A percentile compares a stretch with the other conserved stretches of the same genome.
Evolutionary conservation across 2,797 vertebrate genomes (phyloP).

Genomic region (Neoniphon sammara): DNA sequence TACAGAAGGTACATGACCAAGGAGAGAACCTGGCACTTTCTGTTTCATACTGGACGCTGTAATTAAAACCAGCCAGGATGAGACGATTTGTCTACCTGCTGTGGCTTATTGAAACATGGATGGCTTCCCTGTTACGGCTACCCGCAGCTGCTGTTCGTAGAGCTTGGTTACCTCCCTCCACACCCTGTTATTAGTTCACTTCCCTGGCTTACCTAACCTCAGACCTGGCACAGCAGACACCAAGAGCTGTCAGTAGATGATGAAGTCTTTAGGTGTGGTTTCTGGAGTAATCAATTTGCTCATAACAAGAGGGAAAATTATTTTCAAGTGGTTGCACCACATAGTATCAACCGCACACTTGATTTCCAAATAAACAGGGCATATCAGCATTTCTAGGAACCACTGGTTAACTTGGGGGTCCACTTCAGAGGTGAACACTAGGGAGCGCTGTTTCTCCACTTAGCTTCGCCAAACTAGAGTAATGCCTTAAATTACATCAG

Average conservation of each 20-base stretch:
- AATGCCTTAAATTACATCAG: background rate
- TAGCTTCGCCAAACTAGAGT: background rate
- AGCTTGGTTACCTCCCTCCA: background rate
- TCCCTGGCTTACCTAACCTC: slow-evolving; percentile 12
- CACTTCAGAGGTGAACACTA: slow-evolving; percentile 26
- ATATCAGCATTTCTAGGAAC: background rate
- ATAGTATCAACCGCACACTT: background rate
- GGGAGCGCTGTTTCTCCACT: slow-evolving; percentile 16
- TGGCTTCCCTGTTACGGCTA: slow-evolving; percentile 22
- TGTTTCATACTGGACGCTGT: slow-evolving; percentile 19
- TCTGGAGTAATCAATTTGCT: slow-evolving; percentile 19
- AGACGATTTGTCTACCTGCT: slow-evolving; percentile 31
- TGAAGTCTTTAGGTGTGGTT: slow-evolving; percentile 26
- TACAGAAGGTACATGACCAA: background rate
- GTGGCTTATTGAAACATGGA: slow-evolving; percentile 39
- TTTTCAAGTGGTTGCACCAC: background rate
- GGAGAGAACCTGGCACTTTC: background rate
- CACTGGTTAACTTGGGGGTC: background rate
- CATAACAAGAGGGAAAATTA: background rate
- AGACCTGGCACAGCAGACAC: slow-evolving; percentile 11
- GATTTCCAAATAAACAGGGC: slow-evolving; percentile 18
- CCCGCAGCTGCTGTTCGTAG: slow-evolving; percentile 12
- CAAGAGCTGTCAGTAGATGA: slow-evolving; percentile 11
- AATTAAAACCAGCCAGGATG: slow-evolving; percentile 34
- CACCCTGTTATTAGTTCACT: slow-evolving; percentile 28